Percentiles rank a stretch among this genome's conserved stretches.
phyloP scores from a whole-genome alignment of 2,113 vertebrate species.

The Phrynosoma platyrhinos region DNA sequence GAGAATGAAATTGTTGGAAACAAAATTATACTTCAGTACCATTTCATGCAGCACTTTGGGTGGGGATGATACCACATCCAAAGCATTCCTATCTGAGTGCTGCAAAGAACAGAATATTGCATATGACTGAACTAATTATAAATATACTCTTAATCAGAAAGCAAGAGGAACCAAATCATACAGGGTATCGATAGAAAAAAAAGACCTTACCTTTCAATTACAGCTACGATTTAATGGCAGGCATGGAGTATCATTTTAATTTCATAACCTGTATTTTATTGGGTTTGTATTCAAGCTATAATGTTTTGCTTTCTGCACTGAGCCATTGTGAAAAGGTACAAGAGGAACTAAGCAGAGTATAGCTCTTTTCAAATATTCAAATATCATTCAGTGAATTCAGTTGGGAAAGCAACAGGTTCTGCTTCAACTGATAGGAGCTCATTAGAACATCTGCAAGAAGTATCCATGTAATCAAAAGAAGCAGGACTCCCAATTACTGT shows the following conservation, averaged over 20 bases:
- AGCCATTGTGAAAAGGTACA: neutral
- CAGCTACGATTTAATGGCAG: neutral
- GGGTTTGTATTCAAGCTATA: neutral
- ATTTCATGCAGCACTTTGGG: neutral
- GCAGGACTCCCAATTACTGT: too few relatives aligned
- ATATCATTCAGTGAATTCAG: neutral
- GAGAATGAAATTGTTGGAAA: neutral
- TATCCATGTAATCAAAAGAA: neutral
- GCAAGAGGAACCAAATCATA: neutral
- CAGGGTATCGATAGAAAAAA: neutral
- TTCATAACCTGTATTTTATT: neutral
- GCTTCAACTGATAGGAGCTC: neutral
- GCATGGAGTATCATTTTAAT: neutral
- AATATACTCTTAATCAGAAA: neutral
- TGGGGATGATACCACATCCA: neutral
- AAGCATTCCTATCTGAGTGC: neutral
- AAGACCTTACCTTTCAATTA: neutral
- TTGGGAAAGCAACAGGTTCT: neutral
- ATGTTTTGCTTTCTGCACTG: neutral
- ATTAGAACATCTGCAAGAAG: neutral
- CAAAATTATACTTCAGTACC: neutral
- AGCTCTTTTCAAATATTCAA: neutral
- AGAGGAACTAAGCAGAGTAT: neutral
- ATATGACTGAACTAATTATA: neutral
- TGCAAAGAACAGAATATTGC: neutral